Evolutionary conservation across 2,113 vertebrate genomes (phyloP).

Genomic region (Oncorhynchus nerka): DNA sequence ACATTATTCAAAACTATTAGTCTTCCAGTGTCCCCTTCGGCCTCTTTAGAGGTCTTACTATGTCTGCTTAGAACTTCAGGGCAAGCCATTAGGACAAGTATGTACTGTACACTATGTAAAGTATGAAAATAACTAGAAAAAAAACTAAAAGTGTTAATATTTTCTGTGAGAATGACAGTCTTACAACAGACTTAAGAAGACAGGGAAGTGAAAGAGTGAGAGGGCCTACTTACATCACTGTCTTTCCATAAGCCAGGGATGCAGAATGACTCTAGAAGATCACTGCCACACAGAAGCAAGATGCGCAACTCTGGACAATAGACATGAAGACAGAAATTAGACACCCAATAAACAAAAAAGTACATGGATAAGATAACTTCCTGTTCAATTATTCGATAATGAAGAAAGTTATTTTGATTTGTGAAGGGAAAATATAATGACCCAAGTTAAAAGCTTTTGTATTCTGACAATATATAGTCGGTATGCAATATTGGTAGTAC

Average conservation of each 20-base stretch:
- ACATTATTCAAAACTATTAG: not conserved
- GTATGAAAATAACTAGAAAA: not conserved
- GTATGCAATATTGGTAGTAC: slow-evolving; percentile 11
- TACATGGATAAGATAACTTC: slow-evolving; percentile 36
- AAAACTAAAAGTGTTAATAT: not conserved
- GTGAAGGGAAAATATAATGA: too few species aligned
- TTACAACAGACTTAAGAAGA: not conserved
- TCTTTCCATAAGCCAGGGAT: slow-evolving; percentile 99
- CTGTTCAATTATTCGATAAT: too few species aligned
- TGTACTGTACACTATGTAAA: not conserved
- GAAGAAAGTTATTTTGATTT: too few species aligned
- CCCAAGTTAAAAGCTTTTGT: too few species aligned
- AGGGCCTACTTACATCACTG: slow-evolving; percentile 86
- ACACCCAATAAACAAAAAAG: slow-evolving; percentile 51
- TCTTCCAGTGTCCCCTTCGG: not conserved
- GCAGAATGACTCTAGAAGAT: slow-evolving; percentile 97
- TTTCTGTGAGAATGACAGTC: too few species aligned
- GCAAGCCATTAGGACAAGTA: not conserved
- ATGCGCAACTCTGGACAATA: slow-evolving; percentile 87
- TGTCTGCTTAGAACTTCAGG: too few species aligned
- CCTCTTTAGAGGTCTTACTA: not conserved
- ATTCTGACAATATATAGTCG: not conserved
- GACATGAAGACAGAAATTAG: slow-evolving; percentile 45
- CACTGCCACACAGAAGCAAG: slow-evolving; percentile 95
- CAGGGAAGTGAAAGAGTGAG: not conserved